Base-by-base conservation (phyloP, 2,113 vertebrate species). In the Eulemur macaco region DNA sequence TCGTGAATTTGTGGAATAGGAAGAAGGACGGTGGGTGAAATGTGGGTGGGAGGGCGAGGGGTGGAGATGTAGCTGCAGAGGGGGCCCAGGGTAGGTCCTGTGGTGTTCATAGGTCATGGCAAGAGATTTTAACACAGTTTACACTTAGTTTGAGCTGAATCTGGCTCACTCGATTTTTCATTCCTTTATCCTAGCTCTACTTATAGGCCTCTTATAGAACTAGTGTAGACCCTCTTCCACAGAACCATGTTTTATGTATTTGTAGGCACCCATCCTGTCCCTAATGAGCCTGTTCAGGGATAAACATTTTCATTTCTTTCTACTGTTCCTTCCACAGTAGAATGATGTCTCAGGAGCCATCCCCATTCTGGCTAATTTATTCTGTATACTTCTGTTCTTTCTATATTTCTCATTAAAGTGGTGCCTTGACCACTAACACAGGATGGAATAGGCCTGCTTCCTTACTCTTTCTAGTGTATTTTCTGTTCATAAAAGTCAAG, bases 301-400 rank as follows among this genome's bases (percentile, higher is more conserved):
- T 66, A 77, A 76, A 76, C 27, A 39, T 69, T 96, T 88, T 23
- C 23, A 64, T 52, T 91, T 93, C 29, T 88, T 93, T 77, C 47
- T 27, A 10, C 14, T 47, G 29, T 63, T 91, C 31, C 63, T 47
- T 58, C 56, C 80, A 2, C 54, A 63, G 58, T 29, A 29, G 58
- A 27, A 63, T 27, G 58, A 63, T 64, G 20, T 66, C 4, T 39
- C 31, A 56, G 64, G n/a, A 89, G 12, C 52, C 29, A 1, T 83
- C 69, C 76, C 6, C n/a, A 25, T 64, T 77, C 73, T 86, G 73
- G 42, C 25, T 77, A 81, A 42, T 50, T 85, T 95, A 18, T 92
- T 92, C 18, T 58, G 31, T 3, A 66, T 4, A 27, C 25, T 20
- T 80, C 9, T 21, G 63, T 45, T 71, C 15, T 71, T 82, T 56